Base-by-base conservation (phyloP, 2,113 vertebrate species). In the Channa argus region DNA sequence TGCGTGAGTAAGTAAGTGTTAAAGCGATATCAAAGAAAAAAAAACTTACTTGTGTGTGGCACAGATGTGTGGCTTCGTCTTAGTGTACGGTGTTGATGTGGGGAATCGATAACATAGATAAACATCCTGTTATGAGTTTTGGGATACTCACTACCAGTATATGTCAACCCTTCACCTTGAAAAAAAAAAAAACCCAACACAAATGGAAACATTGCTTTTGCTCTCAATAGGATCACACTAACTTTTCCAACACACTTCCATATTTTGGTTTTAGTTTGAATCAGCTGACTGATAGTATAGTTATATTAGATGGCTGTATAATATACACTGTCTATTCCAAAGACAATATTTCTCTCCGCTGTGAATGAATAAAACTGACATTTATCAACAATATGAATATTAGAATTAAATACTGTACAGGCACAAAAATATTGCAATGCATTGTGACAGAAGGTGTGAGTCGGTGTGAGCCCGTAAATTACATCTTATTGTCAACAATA, bases 91-190 rank as follows among this genome's bases (percentile, higher is more conserved):
- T 46, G 55, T 41, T 66, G 11, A 63, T 71, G 68, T 39, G 10
- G 63, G 61, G 13, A 43, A n/a, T n/a, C 2, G 2, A 47, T 70
- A 77, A 83, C 55, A 60, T 74, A 67, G 49, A 59, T 74, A 85
- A 78, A 86, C 72, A 77, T 85, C 84, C 82, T 91, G 82, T 89
- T 86, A 83, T 84, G 71, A 75, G 54, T 79, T 59, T 68, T 64
- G 46, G 71, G 38, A 78, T 85, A 38, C 36, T 59, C 63, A 56
- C 5, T 49, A 13, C 55, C 44, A 55, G 50, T 54, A 54, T 60
- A 53, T 78, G 69, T 61, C 41, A 77, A 53, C 6, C 8, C 15
- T 13, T 69, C 14, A 75, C 7, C 7, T 11, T 68, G 59, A 5
- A 62, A 79, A 72, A 79, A 79, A 72, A 79, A 51, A 64, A 45